Base-by-base conservation (phyloP, 2,797 vertebrate genomes). In the Rachycentron canadum region DNA sequence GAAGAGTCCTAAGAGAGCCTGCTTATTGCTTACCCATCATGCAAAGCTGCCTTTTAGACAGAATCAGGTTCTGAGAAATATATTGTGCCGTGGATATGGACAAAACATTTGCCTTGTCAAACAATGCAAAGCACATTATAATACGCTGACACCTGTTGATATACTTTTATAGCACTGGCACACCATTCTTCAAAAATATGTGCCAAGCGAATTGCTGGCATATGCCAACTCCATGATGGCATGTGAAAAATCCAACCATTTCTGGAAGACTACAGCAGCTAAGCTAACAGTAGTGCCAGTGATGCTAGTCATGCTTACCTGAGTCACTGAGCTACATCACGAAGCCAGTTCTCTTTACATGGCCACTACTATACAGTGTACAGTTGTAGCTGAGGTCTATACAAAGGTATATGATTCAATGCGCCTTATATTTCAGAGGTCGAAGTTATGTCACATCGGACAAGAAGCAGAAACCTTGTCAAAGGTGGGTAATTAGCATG, bases 11-110 rank as follows among this genome's bases (percentile, higher is more conserved):
- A 26, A 58, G 87, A 92, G 89, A 86, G 85, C 36, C 36, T 65
- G 80, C 86, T 91, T 90, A 92, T 92, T 92, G 90, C 89, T 85
- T 90, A 91, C 89, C 92, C 89, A 91, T 84, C 88, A 91, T 94
- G 89, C 88, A 91, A 68, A 14, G 4, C 89, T 89, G 84, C 81
- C 79, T 90, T 91, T 90, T 89, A 83, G 88, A 88, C 83, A 85
- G 81, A 85, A 71, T 75, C 63, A 78, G 58, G 82, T 85, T 88
- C 81, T 65, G 69, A 70, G 50, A 76, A 79, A 79, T 78, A 82
- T 57, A 81, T 62, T 71, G 26, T 40, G 68, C 64, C 45, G 61
- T 41, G n/a, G 45, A 49, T 74, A 55, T 52, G 71, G 71, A 68
- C 64, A 64, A 36, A 66, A 69, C 70, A 36, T 34, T 45, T 55